Evolutionary conservation across 2,113 vertebrate species (phyloP).

Genomic region (Halcyon senegalensis): DNA sequence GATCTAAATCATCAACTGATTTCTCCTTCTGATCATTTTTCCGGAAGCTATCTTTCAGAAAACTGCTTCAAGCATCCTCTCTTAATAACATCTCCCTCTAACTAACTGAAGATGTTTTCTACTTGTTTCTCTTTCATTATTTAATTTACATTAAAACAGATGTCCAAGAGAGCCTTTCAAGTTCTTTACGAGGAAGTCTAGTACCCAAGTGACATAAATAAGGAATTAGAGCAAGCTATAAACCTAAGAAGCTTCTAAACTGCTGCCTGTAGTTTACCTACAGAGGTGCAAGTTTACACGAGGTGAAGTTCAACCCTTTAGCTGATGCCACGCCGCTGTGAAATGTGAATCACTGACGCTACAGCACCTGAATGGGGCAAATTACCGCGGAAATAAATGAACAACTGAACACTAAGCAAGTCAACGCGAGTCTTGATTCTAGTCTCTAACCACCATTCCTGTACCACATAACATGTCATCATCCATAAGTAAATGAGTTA

Average conservation of each 20-base stretch:
- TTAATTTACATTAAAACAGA: constrained; percentile 3
- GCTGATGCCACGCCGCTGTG: neutral
- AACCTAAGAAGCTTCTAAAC: neutral
- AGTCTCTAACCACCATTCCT: constrained; percentile 52
- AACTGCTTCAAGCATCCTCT: neutral
- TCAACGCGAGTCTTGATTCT: constrained; percentile 14
- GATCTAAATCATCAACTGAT: neutral
- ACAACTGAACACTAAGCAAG: constrained; percentile 49
- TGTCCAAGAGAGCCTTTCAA: neutral
- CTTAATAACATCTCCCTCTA: neutral
- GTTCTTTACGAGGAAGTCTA: neutral
- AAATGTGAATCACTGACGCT: neutral
- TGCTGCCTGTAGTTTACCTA: neutral
- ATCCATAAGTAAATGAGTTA: constrained; percentile 88
- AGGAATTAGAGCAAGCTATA: neutral
- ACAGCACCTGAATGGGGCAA: neutral
- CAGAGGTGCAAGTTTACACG: neutral
- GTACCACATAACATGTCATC: constrained; percentile 81
- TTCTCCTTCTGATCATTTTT: neutral
- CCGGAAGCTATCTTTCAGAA: neutral
- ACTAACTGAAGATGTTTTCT: neutral
- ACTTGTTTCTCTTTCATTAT: neutral
- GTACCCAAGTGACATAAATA: neutral
- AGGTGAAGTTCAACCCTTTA: neutral
- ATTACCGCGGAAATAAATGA: constrained; percentile 9